Evolutionary conservation across 2,888 invertebrate genomes (phyloP).

Genomic region (Lydus trimaculatus): DNA sequence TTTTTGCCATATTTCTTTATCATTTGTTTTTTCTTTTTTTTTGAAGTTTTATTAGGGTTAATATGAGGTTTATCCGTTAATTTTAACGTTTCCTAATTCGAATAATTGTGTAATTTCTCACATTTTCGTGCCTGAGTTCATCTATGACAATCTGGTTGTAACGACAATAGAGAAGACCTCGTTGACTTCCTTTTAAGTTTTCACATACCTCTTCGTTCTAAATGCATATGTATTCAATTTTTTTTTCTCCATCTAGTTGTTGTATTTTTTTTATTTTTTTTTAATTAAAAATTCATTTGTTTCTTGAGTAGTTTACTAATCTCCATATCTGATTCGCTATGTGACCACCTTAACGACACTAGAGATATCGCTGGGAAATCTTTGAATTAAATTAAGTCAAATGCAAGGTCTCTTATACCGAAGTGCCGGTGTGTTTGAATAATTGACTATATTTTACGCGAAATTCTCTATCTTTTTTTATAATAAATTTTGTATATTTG

Average conservation of each 20-base stretch:
- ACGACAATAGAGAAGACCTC: conserved; percentile 35
- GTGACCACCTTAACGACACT: conserved; percentile 57
- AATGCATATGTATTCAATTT: conserved; percentile 51
- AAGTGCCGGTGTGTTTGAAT: conserved; percentile 48
- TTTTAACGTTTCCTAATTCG: conserved; percentile 5
- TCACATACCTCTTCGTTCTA: conserved; percentile 53
- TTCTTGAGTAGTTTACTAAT: conserved; percentile 55
- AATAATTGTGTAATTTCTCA: conserved; percentile 27
- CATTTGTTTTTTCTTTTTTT: neutral
- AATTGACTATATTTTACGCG: conserved; percentile 47
- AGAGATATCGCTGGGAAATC: conserved; percentile 55
- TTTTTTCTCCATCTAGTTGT: neutral
- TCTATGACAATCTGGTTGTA: conserved; percentile 26
- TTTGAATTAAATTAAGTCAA: conserved; percentile 55
- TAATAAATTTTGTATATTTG: conserved; percentile 5
- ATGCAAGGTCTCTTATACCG: conserved; percentile 53
- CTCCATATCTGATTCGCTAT: conserved; percentile 57
- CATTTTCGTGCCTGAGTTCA: conserved; percentile 33
- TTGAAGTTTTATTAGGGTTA: neutral
- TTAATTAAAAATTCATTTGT: conserved; percentile 55
- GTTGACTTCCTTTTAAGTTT: conserved; percentile 44
- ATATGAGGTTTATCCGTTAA: neutral
- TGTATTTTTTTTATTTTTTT: conserved; percentile 45
- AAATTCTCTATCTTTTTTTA: conserved; percentile 37
- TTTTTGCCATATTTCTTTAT: conserved; percentile 14